These are phyloP conservation scores for Xyliphius kryptos DNA, from an alignment of 2,113 vertebrate genomes.

Conservation along the genomic window DNA sequence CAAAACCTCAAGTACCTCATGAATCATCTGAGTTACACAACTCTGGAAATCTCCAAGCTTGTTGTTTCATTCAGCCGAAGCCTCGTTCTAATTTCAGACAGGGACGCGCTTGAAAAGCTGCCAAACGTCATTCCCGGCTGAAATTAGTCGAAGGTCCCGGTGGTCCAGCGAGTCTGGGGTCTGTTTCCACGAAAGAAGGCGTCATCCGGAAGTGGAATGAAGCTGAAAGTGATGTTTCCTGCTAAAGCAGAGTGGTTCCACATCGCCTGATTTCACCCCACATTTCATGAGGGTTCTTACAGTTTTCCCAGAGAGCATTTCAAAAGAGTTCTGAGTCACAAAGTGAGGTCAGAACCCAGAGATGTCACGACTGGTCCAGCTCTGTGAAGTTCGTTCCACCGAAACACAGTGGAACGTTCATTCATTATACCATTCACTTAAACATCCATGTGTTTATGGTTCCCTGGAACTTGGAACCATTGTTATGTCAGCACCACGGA, in stretches of 20 bases:
- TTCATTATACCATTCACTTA: no score
- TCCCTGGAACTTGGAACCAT: no score
- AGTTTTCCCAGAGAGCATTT: not conserved
- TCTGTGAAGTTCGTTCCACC: not conserved
- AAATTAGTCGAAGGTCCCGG: not conserved
- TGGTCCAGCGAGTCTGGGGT: not conserved
- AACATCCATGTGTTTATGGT: no score
- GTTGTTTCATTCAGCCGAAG: not conserved
- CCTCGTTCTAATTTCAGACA: not conserved
- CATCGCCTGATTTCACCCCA: not conserved
- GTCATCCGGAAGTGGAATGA: not conserved
- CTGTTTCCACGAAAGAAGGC: not conserved
- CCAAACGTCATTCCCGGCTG: not conserved
- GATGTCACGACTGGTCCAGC: not conserved
- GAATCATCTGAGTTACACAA: slow-evolving; percentile 10
- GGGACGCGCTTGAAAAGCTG: not conserved
- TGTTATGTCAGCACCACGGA: no score
- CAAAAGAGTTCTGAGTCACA: not conserved
- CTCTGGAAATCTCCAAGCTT: not conserved
- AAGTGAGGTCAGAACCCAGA: not conserved
- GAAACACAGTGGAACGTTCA: not conserved
- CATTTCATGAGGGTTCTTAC: not conserved
- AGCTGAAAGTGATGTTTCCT: not conserved
- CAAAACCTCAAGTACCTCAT: not conserved
- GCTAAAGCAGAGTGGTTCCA: not conserved